Percentiles rank a stretch among this genome's conserved stretches.
Evolutionary conservation across 1,140 invertebrate genomes (phyloP).

Genomic region (Brevipalpus yothersi): DNA sequence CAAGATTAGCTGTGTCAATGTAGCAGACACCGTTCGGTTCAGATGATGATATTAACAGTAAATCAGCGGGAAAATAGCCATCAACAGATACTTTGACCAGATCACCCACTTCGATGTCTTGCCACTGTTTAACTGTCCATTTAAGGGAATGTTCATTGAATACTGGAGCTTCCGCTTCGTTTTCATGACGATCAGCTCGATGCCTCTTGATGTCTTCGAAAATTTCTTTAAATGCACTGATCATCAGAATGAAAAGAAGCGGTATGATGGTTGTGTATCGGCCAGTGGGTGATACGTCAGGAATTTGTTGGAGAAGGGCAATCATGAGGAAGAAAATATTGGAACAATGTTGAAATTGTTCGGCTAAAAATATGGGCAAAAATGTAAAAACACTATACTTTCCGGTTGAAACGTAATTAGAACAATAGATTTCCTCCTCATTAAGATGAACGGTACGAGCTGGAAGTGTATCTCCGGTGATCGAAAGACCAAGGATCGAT

Average conservation of each 20-base stretch:
- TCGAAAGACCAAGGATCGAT: too few relatives aligned
- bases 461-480: background rate
- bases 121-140: constrained; percentile 13
- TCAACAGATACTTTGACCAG: constrained; percentile 64
- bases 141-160: constrained; percentile 3
- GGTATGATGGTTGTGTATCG: constrained; percentile 76
- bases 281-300: constrained; percentile 84
- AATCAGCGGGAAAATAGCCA: constrained; percentile 78
- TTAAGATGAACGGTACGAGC: background rate
- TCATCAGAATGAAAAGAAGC: constrained; percentile 68
- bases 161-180: constrained; percentile 45
- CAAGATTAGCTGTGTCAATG: constrained; percentile 95
- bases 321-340: constrained; percentile 94
- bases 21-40: constrained; percentile 51
- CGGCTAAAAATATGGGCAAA: constrained; percentile 78
- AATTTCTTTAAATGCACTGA: constrained; percentile 85
- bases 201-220: constrained; percentile 87
- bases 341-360: constrained; percentile 84
- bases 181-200: constrained; percentile 75
- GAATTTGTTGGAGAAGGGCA: constrained; percentile 65
- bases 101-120: constrained; percentile 52
- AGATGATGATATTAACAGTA: constrained; percentile 55
- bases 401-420: constrained; percentile 34
- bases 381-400: constrained; percentile 75
- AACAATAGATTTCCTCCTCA: background rate